Base-by-base conservation (phyloP, 1,140 invertebrate genomes). In the Sycophila sp. region DNA sequence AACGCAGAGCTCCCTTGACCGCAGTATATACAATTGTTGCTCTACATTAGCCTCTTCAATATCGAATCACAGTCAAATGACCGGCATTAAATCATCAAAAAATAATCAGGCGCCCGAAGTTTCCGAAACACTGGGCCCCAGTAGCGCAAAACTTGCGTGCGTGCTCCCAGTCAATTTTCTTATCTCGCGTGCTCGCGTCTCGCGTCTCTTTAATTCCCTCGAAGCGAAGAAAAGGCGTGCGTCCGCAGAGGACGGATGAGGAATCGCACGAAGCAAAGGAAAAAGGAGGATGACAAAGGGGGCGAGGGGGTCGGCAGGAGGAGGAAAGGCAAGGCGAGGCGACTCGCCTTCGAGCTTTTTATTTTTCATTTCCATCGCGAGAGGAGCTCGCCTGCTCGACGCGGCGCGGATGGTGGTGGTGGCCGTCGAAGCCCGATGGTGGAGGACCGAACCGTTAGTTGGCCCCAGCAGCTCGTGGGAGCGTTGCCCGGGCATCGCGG, bases 391-490 rank as follows among this genome's bases (percentile, higher is more conserved):
- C n/a, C n/a, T n/a, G n/a, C n/a, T n/a, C n/a, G n/a, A n/a, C n/a
- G n/a, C n/a, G 36, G 60, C 49, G 49, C 49, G 49, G 32, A 34
- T 49, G 68, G 42, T 63, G 22, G 58, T 73, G 65, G 70, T 75
- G 62, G 71, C 67, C 67, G 58, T 63, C 24, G 45, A n/a, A 17
- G 64, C 71, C 42, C 38, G 49, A 13, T 81, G 75, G 81, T 79
- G 81, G 81, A 82, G 81, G 82, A 47, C 70, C 71, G 77, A 75
- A 83, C 82, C 82, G 82, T 84, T 84, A 84, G 80, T 82, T 84
- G 82, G 82, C 82, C 82, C 81, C 79, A 82, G 79, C 79, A n/a
- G n/a, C 69, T 73, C 73, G 74, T 80, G 82, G 81, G 82, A 84
- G 75, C 82, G 81, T 82, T 84, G 82, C 79, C 82, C 82, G 82